Evolutionary conservation across 2,797 vertebrate genomes (phyloP), one percentile per base, ranked within the genome.

Genomic region (Amphiprion clarkii): DNA sequence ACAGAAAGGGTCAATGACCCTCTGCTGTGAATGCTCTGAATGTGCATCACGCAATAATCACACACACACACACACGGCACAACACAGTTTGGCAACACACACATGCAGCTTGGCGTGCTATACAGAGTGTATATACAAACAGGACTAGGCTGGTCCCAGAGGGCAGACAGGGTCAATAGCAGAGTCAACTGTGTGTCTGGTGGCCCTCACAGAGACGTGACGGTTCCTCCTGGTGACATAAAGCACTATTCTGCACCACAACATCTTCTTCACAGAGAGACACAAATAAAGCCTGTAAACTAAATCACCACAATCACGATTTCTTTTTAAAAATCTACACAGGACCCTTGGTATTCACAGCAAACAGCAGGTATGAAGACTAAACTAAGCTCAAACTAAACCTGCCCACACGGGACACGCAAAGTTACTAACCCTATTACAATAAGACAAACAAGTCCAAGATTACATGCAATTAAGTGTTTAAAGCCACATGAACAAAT

Each of bases 121-220:
- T 73, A 68, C 51, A 76, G 54, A 58, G 77, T 73, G 73, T 81
- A 79, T 79, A 70, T 39, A 80, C 69, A 89, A 80, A 83, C 86
- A 75, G 83, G 71, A 61, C 74, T 8, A 1, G 71, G 82, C 81
- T 65, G 77, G 60, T 89, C 90, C 91, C 91, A 89, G 69, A 82
- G 92, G 91, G 88, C 86, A 89, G 84, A 87, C 82, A 17, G 87
- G 93, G 91, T 92, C 92, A 93, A 87, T 75, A 74, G 85, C 75
- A 14, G 81, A 91, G 89, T 92, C 89, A 93, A 93, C 79, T 78
- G 82, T 81, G 83, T 82, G 92, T 91, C 89, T 92, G 93, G 87
- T 94, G 88, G 89, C 82, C 67, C 84, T 81, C 71, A 19, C 46
- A 61, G 83, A 87, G 79, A 89, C 49, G 78, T 64, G 62, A 67